Conservation (phyloP, 2,113 vertebrate species). For the Oreochromis niloticus region DNA sequence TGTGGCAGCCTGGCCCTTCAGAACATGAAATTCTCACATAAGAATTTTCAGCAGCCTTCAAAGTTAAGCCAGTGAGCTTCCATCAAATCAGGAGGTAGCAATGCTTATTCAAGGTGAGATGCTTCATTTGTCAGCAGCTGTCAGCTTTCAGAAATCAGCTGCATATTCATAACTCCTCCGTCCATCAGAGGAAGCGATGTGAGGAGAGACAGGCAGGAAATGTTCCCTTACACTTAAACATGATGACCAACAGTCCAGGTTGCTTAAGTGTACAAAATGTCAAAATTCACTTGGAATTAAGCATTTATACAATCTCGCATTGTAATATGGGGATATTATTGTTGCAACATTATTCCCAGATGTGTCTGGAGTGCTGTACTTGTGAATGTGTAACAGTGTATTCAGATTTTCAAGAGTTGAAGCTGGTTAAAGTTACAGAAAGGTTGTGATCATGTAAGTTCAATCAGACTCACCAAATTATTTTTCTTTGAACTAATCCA, state of each 20-base stretch:
- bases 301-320: neutral
- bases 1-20: neutral
- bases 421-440: neutral
- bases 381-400: neutral
- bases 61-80: neutral
- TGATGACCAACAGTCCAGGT: neutral
- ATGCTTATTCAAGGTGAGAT: slow-evolving; percentile 8
- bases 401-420: neutral
- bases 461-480: neutral
- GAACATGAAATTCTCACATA: neutral
- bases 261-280: neutral
- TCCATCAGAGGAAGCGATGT: slow-evolving; percentile 20
- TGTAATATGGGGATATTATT: neutral
- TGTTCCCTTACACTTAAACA: neutral
- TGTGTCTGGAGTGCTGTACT: neutral
- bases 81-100: neutral
- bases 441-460: neutral
- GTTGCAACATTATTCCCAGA: neutral
- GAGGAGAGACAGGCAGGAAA: neutral
- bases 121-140: slow-evolving; percentile 20
- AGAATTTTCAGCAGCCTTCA: neutral
- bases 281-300: neutral
- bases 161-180: slow-evolving; percentile 32
- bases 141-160: neutral
- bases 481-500: neutral